Conservation (phyloP, 2,797 vertebrate species). For the Leuciscus waleckii region DNA sequence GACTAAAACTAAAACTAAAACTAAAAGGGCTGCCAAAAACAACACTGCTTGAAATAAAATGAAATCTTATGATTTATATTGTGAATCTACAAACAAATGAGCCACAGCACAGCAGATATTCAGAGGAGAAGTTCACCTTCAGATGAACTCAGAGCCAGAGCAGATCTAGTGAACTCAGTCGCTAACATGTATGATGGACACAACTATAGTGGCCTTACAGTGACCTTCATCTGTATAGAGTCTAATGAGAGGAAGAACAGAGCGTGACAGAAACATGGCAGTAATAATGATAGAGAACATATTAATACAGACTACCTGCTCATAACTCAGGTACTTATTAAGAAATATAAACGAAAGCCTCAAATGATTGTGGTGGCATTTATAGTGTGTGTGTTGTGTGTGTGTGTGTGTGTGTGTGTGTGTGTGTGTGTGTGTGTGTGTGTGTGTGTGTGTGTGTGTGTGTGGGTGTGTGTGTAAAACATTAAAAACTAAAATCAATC, state of each 20-base stretch:
- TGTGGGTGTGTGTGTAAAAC: neutral
- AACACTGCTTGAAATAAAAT: no score
- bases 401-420: no score
- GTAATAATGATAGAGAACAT: neutral
- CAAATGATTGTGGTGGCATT: neutral
- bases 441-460: no score
- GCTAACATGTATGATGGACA: neutral
- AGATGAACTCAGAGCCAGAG: neutral
- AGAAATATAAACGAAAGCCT: neutral
- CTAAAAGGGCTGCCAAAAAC: no score
- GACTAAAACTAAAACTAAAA: no score
- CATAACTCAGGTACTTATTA: slow-evolving; percentile 5
- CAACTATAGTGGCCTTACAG: neutral
- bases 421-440: no score
- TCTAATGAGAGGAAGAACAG: neutral
- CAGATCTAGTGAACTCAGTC: no score
- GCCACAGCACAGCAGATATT: neutral
- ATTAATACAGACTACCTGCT: neutral
- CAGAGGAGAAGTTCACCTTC: neutral
- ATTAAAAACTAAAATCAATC: no score
- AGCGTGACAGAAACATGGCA: neutral
- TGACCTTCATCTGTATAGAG: slow-evolving; percentile 13
- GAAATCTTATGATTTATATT: no score
- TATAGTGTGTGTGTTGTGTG: neutral
- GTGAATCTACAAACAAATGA: neutral